Evolutionary conservation across 2,888 invertebrate species (phyloP).

Genomic region (Anodontia alba): DNA sequence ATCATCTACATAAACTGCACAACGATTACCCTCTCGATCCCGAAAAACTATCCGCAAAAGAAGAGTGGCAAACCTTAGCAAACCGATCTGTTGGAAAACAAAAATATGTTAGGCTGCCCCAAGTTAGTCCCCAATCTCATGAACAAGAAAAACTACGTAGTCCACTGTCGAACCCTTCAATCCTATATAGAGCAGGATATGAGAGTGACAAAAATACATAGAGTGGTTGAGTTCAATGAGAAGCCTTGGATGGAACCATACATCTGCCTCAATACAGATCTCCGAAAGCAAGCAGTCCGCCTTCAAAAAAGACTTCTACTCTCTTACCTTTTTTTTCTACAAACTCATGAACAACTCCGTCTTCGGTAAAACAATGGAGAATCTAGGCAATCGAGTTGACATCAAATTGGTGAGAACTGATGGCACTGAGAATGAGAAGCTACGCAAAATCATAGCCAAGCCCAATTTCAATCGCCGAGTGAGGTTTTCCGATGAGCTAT

Average conservation of each 20-base stretch:
- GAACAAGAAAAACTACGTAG: conserved; percentile 72
- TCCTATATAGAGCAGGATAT: conserved; percentile 72
- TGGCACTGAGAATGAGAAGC: conserved; percentile 32
- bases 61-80: conserved; percentile 31
- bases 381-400: conserved; percentile 34
- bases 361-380: conserved; percentile 48
- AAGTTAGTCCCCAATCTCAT: conserved; percentile 64
- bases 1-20: conserved; percentile 22
- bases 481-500: conserved; percentile 35
- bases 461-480: conserved; percentile 6
- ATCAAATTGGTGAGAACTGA: conserved; percentile 33
- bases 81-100: conserved; percentile 57
- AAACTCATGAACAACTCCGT: conserved; percentile 57
- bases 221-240: conserved; percentile 72
- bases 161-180: conserved; percentile 81
- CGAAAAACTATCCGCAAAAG: conserved; percentile 68
- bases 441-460: conserved; percentile 19
- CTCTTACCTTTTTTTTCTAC: too few species aligned
- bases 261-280: too few species aligned
- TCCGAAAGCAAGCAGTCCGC: conserved; percentile 48
- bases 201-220: conserved; percentile 66
- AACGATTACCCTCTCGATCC: conserved; percentile 33
- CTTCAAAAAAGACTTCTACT: conserved; percentile 80
- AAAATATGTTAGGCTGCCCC: conserved; percentile 24
- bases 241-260: too few species aligned